These are phyloP conservation scores for Lepidurus apus DNA, from an alignment of 1,140 invertebrate genomes.

Conservation along the genomic window DNA sequence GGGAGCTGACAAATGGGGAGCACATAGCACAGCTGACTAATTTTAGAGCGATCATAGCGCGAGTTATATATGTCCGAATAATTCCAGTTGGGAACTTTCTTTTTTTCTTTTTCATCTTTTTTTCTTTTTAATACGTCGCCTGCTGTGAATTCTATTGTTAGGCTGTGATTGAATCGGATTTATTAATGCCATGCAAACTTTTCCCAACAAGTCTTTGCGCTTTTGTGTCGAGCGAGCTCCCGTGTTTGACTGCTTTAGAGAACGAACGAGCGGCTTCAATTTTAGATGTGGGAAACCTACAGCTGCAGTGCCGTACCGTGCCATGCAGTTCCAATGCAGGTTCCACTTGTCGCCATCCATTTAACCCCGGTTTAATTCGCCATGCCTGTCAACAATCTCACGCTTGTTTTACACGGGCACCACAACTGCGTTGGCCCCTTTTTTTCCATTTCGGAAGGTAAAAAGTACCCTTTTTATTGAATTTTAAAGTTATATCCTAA, in stretches of 20 bases:
- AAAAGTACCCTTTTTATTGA: neutral
- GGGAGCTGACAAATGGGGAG: conserved; percentile 18
- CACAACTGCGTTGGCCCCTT: neutral
- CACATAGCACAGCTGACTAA: conserved; percentile 10
- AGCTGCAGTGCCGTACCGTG: conserved; percentile 13
- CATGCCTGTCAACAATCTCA: conserved; percentile 21
- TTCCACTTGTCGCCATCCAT: conserved; percentile 18
- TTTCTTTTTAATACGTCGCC: neutral
- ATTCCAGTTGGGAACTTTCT: neutral
- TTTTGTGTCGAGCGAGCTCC: neutral
- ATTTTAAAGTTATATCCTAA: no score
- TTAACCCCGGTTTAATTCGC: conserved; percentile 11
- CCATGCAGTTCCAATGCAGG: conserved; percentile 7
- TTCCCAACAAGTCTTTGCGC: neutral
- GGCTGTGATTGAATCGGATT: neutral
- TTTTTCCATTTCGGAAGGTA: neutral
- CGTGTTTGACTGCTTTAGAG: neutral
- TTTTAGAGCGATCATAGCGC: neutral
- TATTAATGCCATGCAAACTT: conserved; percentile 16
- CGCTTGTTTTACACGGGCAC: conserved; percentile 13
- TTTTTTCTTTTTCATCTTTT: neutral
- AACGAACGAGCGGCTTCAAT: neutral
- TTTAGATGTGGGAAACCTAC: conserved; percentile 10
- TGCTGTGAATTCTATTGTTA: neutral
- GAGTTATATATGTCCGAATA: no score